phyloP scores from a whole-genome alignment of 2,888 invertebrate genomes.

The Chalcosyrphus nemorum region DNA sequence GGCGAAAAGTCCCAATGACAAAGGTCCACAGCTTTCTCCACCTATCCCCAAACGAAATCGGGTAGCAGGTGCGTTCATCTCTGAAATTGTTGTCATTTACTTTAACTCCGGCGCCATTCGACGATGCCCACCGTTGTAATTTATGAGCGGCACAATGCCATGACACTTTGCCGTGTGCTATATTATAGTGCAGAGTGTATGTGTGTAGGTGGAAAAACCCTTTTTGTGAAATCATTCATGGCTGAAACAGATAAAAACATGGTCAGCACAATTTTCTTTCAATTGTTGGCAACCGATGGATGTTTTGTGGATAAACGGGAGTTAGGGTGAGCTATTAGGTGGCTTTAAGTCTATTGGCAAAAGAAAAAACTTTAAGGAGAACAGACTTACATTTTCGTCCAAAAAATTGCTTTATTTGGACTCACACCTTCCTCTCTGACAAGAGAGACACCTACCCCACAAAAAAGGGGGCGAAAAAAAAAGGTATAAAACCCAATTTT shows the following conservation, averaged over 20 bases:
- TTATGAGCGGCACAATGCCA: conserved; percentile 69
- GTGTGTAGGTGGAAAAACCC: conserved; percentile 40
- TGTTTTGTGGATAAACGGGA: conserved; percentile 28
- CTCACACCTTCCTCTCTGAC: no score
- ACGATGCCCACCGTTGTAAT: conserved; percentile 62
- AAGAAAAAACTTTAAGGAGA: no score
- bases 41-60: conserved; percentile 1
- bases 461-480: no score
- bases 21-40: conserved; percentile 41
- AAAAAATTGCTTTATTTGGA: no score
- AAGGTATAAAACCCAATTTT: not conserved
- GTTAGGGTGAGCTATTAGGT: conserved; percentile 4
- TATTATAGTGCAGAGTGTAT: not conserved
- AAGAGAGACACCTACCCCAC: no score
- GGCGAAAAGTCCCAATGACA: conserved; percentile 64
- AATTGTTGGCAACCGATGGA: conserved; percentile 33
- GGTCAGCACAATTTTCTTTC: conserved; percentile 65
- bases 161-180: conserved; percentile 67
- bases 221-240: conserved; percentile 69
- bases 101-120: conserved; percentile 48
- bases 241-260: conserved; percentile 70
- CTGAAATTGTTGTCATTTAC: conserved; percentile 73
- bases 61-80: conserved; percentile 72
- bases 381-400: no score
- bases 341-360: conserved; percentile 33